Base-by-base conservation (phyloP, 2,888 invertebrate species). In the Luperina testacea region DNA sequence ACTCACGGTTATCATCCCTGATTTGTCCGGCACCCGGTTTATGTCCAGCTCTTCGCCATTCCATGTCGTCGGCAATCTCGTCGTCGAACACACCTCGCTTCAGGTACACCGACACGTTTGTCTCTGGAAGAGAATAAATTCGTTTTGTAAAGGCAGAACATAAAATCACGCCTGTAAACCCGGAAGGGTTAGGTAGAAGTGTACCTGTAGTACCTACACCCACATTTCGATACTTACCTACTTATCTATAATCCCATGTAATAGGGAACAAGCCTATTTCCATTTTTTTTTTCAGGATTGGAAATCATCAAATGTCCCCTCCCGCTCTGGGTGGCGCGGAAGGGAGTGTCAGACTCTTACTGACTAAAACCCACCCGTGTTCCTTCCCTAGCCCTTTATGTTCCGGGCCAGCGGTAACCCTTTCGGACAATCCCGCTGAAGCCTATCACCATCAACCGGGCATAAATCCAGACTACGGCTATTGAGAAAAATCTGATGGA, bases 31-130 rank as follows among this genome's bases (percentile, higher is more conserved):
- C 85, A 1, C 91, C 75, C 6, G 93, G 92, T 59, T 85, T 64
- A n/a, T 89, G 90, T 1, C 93, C 94, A 13, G 90, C 84, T 78
- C 95, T 85, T 17, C 95, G 87, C 91, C 91, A 94, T 0, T 92
- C 91, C 88, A 92, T 88, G 68, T 95, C 95, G 8, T 93, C 92
- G 0, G 86, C 86, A 24, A 94, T 83, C 20, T 95, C 94, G 70
- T 95, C 95, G 69, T 95, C 95, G 81, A 96, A 96, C 68, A 96
- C 91, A 93, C 96, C 96, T 81, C 96, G 92, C 86, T 95, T 95
- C 84, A 96, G 82, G 85, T 93, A 95, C 45, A 96, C 92, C 17
- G 96, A 95, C 17, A 96, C 95, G 84, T 96, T 95, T 3, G 95
- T 95, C 83, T 96, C 96, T 96, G 90, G 24, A 92, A 90, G 27